Conservation (phyloP, 2,888 invertebrate species). For the Sminthurinus aureus region DNA sequence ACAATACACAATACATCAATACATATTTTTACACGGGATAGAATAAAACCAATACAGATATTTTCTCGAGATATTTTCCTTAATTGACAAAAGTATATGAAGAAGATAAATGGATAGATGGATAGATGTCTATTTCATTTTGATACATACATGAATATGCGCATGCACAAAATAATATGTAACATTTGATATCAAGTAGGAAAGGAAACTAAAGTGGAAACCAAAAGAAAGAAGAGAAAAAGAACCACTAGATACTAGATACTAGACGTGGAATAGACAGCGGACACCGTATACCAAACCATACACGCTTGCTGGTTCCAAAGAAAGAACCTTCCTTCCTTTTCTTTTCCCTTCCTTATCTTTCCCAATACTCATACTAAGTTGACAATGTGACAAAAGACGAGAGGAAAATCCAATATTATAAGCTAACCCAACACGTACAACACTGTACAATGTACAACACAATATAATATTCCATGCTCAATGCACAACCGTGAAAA, state of each 20-base stretch:
- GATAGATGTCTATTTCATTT: neutral
- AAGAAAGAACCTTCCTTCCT: neutral
- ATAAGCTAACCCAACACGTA: neutral
- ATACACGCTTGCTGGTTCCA: slow-evolving; percentile 1
- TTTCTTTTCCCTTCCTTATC: neutral
- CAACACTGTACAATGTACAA: neutral
- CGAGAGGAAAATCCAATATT: slow-evolving; percentile 1
- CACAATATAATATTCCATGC: neutral
- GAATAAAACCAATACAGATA: no score
- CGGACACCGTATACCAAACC: neutral
- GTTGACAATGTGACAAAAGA: slow-evolving; percentile 11
- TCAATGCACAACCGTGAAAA: neutral
- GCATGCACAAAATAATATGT: neutral
- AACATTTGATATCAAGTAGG: neutral
- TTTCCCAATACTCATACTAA: neutral
- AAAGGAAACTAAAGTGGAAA: neutral
- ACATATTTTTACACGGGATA: no score
- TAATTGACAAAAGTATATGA: neutral
- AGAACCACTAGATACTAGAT: neutral
- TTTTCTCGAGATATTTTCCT: neutral
- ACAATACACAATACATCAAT: no score
- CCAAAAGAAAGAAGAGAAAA: neutral
- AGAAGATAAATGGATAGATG: neutral
- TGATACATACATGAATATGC: neutral
- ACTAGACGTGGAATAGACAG: neutral